Evolutionary conservation across 2,888 invertebrate species (phyloP), one percentile per base, ranked within the genome.

Genomic region (Cyaniris semiargus): DNA sequence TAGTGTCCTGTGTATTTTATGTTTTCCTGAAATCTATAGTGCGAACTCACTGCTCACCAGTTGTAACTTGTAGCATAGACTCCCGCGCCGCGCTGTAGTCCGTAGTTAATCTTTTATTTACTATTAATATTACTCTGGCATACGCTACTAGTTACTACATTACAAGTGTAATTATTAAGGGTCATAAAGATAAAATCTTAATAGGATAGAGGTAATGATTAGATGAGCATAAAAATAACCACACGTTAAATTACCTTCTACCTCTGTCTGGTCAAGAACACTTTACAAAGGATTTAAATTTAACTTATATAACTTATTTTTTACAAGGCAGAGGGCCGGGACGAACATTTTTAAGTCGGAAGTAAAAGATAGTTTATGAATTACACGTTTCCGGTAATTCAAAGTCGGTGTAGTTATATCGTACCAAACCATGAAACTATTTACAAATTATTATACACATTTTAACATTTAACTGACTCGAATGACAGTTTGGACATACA

Each of bases 291-390:
- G 34, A 71, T 31, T 31, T 6, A 38, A 38, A 71, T 13, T n/a
- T 13, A 44, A 23, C 44, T 27, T 27, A 27, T 27, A 27, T 27
- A 27, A 27, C 27, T 38, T 71, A n/a, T 34, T 71, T 31, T 38
- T n/a, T 38, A 72, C 23, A 72, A 72, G 1, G 44, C 72, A 38
- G 6, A 21, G 21, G 83, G 83, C 66, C 27, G 4, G 6, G 27
- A 15, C 6, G 15, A 66, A 15, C 5, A 27, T 66, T 31, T 18
- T 31, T 15, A 66, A 66, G 27, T 27, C 15, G 31, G 27, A 66
- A 31, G 27, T 27, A 66, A 18, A 66, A 23, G 23, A 60, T 23
- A 23, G 13, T 60, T 18, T 27, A 66, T 15, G 27, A 66, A 27
- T 13, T 21, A 60, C 15, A 15, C 66, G 15, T 66, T 18, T 66